Evolutionary conservation across 2,113 vertebrate genomes (phyloP).

Genomic region (Hydrolagus affinis): DNA sequence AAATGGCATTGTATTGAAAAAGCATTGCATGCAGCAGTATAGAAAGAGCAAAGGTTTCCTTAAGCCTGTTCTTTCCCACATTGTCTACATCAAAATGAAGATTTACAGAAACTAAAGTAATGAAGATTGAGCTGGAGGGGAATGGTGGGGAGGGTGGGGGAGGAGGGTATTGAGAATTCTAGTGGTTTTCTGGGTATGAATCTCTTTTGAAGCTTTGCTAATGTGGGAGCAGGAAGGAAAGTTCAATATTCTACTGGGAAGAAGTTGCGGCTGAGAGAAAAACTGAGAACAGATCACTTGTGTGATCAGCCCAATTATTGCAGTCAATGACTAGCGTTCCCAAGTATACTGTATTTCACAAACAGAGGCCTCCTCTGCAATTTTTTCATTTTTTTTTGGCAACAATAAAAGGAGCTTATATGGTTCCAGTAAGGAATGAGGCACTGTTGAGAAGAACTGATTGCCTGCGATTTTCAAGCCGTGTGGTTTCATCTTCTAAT

Average conservation of each 20-base stretch:
- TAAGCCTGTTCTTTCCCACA: not conserved
- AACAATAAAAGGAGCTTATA: not conserved
- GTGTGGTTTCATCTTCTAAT: not conserved
- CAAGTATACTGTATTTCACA: constrained; percentile 38
- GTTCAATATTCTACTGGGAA: constrained; percentile 37
- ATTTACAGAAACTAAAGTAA: not conserved
- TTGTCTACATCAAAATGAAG: not conserved
- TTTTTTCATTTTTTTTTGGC: not conserved
- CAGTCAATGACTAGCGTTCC: constrained; percentile 37
- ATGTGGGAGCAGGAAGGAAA: constrained; percentile 16
- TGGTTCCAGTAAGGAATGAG: not conserved
- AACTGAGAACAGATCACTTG: constrained; percentile 32
- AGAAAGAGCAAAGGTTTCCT: not conserved
- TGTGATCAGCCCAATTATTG: constrained; percentile 39
- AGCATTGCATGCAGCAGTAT: not conserved
- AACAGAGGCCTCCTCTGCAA: not conserved
- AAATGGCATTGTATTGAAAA: not conserved
- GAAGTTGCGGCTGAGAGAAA: constrained; percentile 14
- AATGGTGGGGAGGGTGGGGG: too few relatives aligned
- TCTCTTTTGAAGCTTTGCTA: constrained; percentile 30
- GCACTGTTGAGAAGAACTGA: not conserved
- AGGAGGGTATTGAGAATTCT: constrained; percentile 36
- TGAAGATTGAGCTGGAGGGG: not conserved
- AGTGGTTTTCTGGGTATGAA: constrained; percentile 30
- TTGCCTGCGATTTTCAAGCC: not conserved